These are phyloP conservation scores for Eupithecia centaureata DNA, from an alignment of 2,888 invertebrate species.

Conservation along the genomic window DNA sequence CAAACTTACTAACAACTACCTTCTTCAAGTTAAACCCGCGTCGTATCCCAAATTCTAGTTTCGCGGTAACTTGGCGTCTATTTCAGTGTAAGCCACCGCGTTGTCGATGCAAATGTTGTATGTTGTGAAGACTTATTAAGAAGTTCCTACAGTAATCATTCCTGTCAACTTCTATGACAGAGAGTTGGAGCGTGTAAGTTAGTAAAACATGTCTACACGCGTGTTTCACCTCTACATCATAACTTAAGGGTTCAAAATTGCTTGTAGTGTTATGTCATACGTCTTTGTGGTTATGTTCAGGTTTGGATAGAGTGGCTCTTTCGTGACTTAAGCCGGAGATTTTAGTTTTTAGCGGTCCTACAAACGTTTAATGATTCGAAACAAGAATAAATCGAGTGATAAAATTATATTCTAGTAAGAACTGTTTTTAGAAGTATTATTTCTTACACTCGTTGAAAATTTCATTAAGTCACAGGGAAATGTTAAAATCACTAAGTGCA, in stretches of 20 bases:
- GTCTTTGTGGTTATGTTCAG: slow-evolving; percentile 51
- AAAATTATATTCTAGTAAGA: not conserved
- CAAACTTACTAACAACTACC: slow-evolving; percentile 25
- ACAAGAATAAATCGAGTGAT: not conserved
- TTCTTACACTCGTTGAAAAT: not conserved
- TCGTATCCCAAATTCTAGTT: slow-evolving; percentile 47
- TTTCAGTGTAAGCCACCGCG: slow-evolving; percentile 53
- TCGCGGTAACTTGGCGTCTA: slow-evolving; percentile 63
- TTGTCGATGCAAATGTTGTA: slow-evolving; percentile 76
- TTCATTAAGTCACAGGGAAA: no score
- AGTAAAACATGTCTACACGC: slow-evolving; percentile 45
- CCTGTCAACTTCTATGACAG: slow-evolving; percentile 70
- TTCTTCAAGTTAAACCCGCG: slow-evolving; percentile 44
- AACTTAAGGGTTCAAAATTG: slow-evolving; percentile 39
- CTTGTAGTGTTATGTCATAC: slow-evolving; percentile 45
- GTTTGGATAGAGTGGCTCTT: slow-evolving; percentile 16
- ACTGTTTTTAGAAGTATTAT: no score
- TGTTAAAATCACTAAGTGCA: no score
- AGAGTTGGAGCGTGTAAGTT: slow-evolving; percentile 43
- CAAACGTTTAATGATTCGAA: no score
- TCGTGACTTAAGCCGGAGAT: slow-evolving; percentile 7
- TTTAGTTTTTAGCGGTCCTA: not conserved
- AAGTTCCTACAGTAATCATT: slow-evolving; percentile 76
- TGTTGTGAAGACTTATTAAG: slow-evolving; percentile 78
- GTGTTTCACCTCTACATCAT: slow-evolving; percentile 46